Percentiles rank a stretch among this genome's conserved stretches.
Evolutionary conservation across 1,140 invertebrate genomes (phyloP).

Genomic region (Rhagoletis zephyria): DNA sequence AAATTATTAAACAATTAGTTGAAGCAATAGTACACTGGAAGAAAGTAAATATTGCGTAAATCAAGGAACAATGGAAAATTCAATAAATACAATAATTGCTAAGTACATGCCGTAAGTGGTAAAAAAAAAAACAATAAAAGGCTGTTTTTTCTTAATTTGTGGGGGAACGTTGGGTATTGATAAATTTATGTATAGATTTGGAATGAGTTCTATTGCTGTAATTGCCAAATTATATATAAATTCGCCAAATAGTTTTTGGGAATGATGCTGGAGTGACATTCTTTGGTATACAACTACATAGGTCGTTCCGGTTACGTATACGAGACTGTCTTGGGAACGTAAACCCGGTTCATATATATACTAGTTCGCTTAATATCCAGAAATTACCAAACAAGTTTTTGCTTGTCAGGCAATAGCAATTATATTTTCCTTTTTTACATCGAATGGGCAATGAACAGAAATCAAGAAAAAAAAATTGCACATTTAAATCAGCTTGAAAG

Average conservation of each 20-base stretch:
- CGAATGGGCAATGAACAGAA: no score
- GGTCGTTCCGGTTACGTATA: no score
- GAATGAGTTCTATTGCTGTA: no score
- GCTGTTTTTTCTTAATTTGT: not conserved
- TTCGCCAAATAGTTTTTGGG: not conserved
- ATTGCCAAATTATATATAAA: no score
- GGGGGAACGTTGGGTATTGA: not conserved
- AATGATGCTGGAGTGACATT: not conserved
- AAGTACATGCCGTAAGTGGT: conserved; percentile 46
- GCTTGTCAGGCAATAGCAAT: no score
- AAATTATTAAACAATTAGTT: conserved; percentile 27
- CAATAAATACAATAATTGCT: conserved; percentile 36
- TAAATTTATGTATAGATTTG: not conserved
- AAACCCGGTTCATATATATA: no score
- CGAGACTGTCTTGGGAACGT: no score
- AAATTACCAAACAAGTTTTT: no score
- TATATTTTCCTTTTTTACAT: no score
- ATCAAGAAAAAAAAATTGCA: no score
- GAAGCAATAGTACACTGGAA: conserved; percentile 41
- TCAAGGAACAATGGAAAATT: conserved; percentile 50
- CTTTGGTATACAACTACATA: not conserved
- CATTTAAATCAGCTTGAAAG: no score
- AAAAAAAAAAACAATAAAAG: not conserved
- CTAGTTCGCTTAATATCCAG: no score
- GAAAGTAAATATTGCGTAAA: conserved; percentile 45